Evolutionary conservation across 2,888 invertebrate species (phyloP).

Genomic region (Steinernema hermaphroditum): DNA sequence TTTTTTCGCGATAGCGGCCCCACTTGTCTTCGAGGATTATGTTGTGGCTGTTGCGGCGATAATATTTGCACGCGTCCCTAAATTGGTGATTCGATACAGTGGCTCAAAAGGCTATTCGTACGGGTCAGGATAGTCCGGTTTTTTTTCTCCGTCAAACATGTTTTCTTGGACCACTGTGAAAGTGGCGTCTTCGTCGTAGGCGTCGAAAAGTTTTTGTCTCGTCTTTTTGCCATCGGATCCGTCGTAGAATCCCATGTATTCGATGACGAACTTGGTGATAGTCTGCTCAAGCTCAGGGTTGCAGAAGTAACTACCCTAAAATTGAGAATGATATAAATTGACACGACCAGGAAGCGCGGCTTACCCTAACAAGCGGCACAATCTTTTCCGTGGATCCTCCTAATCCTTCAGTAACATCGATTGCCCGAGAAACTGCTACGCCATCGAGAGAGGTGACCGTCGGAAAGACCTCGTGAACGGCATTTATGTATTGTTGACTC

Average conservation of each 20-base stretch:
- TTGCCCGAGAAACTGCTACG: slow-evolving; percentile 18
- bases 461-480: no score
- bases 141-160: slow-evolving; percentile 35
- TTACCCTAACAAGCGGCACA: slow-evolving; percentile 31
- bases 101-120: background rate
- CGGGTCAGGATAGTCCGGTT: slow-evolving; percentile 3
- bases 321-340: background rate
- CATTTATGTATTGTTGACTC: slow-evolving; percentile 34
- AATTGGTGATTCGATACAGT: background rate
- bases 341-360: background rate
- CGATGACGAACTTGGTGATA: slow-evolving; percentile 55
- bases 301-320: slow-evolving; percentile 55
- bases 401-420: slow-evolving; percentile 11
- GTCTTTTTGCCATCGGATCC: slow-evolving; percentile 44
- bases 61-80: slow-evolving; percentile 51
- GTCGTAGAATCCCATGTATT: slow-evolving; percentile 52
- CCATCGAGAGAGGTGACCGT: slow-evolving; percentile 34
- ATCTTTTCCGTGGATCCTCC: background rate
- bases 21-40: slow-evolving; percentile 69
- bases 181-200: slow-evolving; percentile 57
- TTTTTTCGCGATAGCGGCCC: slow-evolving; percentile 51
- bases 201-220: slow-evolving; percentile 54
- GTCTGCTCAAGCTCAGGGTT: slow-evolving; percentile 42
- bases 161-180: slow-evolving; percentile 56
- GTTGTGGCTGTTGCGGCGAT: slow-evolving; percentile 69